These are phyloP conservation scores for Thera britannica DNA, from an alignment of 2,888 invertebrate species.

Conservation along the genomic window DNA sequence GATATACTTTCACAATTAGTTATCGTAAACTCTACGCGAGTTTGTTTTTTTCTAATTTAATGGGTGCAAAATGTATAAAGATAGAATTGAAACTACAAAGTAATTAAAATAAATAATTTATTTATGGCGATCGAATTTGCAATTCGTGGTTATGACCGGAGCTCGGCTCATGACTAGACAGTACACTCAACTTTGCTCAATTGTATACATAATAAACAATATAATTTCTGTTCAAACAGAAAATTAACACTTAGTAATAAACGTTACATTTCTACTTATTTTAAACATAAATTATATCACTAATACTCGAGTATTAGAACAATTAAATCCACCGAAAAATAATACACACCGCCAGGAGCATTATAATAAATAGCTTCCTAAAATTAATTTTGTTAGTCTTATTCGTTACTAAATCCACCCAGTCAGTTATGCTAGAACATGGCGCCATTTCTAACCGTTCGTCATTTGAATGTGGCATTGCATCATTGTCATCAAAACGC, in stretches of 20 bases:
- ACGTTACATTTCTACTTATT: constrained; percentile 80
- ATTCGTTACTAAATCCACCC: constrained; percentile 67
- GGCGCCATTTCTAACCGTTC: constrained; percentile 63
- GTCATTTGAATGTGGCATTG: constrained; percentile 48
- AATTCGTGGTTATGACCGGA: constrained; percentile 73
- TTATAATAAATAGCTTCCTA: constrained; percentile 71
- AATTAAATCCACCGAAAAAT: constrained; percentile 81
- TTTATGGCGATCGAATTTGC: constrained; percentile 74
- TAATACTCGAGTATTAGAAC: constrained; percentile 85
- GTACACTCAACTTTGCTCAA: constrained; percentile 81
- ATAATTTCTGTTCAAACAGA: constrained; percentile 80
- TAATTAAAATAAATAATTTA: constrained; percentile 83
- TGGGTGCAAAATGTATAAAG: not conserved
- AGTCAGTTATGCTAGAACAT: constrained; percentile 55
- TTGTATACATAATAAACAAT: constrained; percentile 78
- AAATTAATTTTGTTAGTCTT: constrained; percentile 80
- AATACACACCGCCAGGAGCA: constrained; percentile 76
- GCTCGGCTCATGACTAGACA: constrained; percentile 83
- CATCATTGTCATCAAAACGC: constrained; percentile 28
- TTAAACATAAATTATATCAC: constrained; percentile 79
- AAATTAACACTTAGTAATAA: constrained; percentile 81
- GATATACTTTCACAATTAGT: too few species aligned
- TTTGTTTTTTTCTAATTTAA: constrained; percentile 24
- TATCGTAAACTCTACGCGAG: not conserved
- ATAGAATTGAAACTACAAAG: constrained; percentile 55